A percentile compares a stretch with the other conserved stretches of the same genome.
Evolutionary conservation across 2,888 invertebrate genomes (phyloP).

Genomic region (Euspilapteryx auroguttella): DNA sequence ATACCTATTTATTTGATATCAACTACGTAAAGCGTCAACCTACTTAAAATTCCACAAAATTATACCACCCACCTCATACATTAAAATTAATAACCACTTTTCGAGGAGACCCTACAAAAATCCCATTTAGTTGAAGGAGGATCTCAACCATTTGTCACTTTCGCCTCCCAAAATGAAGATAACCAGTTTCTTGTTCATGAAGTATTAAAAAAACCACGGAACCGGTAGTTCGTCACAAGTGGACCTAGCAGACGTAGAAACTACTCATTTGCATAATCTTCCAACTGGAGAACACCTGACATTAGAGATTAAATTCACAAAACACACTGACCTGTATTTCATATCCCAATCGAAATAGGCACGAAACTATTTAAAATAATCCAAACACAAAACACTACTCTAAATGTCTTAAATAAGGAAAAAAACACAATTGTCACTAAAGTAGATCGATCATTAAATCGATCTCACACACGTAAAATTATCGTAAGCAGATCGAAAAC

Average conservation of each 20-base stretch:
- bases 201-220: conserved; percentile 6
- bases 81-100: conserved; percentile 1
- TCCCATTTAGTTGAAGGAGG: conserved; percentile 7
- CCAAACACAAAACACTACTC: no score
- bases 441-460: no score
- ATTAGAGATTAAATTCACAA: conserved; percentile 2
- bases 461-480: no score
- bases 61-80: neutral
- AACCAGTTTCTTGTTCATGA: conserved; percentile 4
- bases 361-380: no score
- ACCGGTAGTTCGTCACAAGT: conserved; percentile 1
- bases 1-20: no score
- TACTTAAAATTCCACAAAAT: neutral
- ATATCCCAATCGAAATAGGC: no score
- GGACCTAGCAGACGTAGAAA: conserved; percentile 3
- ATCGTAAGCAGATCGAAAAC: no score
- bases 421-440: no score
- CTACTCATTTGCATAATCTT: conserved; percentile 7
- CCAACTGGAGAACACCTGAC: conserved; percentile 1
- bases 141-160: conserved; percentile 12
- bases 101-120: conserved; percentile 1
- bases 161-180: conserved; percentile 7
- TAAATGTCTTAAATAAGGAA: no score
- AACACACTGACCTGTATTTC: conserved; percentile 2
- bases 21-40: no score